A percentile compares a stretch with the other conserved stretches of the same genome.
Evolutionary conservation across 2,113 vertebrate species (phyloP).

Genomic region (Craseonycteris thonglongyai): DNA sequence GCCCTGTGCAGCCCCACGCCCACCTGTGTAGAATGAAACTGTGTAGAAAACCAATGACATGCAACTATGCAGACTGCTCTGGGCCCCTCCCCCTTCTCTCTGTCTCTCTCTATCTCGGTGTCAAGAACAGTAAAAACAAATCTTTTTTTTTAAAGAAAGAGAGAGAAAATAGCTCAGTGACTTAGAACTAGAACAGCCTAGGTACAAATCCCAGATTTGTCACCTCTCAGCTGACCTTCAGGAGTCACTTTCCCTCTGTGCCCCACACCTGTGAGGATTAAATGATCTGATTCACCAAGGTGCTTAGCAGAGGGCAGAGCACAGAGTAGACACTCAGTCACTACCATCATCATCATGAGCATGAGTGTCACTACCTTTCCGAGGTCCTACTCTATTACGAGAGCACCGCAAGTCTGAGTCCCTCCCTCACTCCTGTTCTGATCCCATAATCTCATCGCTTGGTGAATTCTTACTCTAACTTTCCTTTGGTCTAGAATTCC

Average conservation of each 20-base stretch:
- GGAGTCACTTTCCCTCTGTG: background rate
- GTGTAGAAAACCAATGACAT: no score
- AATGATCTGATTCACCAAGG: background rate
- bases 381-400: background rate
- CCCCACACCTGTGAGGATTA: background rate
- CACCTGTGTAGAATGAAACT: no score
- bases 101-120: no score
- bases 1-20: no score
- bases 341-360: no score
- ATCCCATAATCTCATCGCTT: background rate
- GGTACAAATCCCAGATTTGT: background rate
- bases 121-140: no score
- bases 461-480: constrained; percentile 76
- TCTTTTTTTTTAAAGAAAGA: no score
- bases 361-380: fast-evolving
- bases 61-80: no score
- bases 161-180: background rate
- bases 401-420: background rate
- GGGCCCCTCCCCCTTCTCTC: no score
- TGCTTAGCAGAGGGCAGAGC: background rate
- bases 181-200: background rate
- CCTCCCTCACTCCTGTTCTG: background rate
- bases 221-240: background rate
- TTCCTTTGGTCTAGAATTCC: constrained; percentile 81
- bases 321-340: background rate